Conservation (phyloP, 2,113 vertebrate species). For the Scopus umbretta region DNA sequence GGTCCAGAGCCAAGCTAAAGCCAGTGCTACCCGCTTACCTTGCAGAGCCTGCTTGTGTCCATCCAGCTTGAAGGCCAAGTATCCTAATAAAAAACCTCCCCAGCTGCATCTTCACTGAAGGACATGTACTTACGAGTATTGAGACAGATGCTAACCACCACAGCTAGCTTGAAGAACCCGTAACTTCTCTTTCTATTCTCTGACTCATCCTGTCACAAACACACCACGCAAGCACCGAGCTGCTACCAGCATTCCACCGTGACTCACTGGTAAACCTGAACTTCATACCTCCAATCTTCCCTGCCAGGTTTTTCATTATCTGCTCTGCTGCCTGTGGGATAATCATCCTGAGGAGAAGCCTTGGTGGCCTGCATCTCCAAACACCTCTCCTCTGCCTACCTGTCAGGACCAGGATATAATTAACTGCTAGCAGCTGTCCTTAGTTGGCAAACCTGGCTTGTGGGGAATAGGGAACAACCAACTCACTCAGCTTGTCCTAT, state of each 20-base stretch:
- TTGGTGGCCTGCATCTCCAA: neutral
- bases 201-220: conserved; percentile 19
- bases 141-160: neutral
- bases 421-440: neutral
- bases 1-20: neutral
- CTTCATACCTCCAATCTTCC: neutral
- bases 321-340: neutral
- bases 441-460: neutral
- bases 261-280: neutral
- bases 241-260: neutral
- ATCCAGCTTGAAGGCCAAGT: neutral
- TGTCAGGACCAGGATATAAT: neutral
- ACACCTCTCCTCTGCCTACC: neutral
- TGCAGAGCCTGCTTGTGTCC: neutral
- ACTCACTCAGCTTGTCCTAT: neutral
- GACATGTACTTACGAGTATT: fast-evolving
- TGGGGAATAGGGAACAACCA: neutral
- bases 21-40: neutral
- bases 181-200: neutral
- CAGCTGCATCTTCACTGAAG: neutral
- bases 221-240: neutral
- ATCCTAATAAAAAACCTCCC: neutral
- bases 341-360: neutral
- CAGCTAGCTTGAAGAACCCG: neutral
- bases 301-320: neutral